Evolutionary conservation across 2,113 vertebrate genomes (phyloP).

Genomic region (Etheostoma spectabile): DNA sequence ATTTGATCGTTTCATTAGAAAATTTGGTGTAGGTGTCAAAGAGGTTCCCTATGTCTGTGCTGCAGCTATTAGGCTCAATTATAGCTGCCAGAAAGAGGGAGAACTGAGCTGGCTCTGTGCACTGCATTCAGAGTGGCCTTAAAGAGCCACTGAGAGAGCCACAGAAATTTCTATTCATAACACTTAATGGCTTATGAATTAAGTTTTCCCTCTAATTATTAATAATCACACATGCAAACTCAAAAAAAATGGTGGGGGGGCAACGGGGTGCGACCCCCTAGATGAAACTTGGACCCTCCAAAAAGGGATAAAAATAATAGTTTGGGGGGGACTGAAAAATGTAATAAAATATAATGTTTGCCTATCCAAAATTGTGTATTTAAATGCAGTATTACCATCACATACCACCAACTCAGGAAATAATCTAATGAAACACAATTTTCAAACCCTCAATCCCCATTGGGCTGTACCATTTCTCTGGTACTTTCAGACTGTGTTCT

Average conservation of each 20-base stretch:
- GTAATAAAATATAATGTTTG: too few relatives aligned
- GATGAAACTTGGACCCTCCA: too few relatives aligned
- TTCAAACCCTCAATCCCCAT: too few relatives aligned
- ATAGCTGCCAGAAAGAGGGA: slow-evolving; percentile 90
- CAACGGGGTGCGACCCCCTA: too few relatives aligned
- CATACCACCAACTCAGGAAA: too few relatives aligned
- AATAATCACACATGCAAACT: slow-evolving; percentile 84
- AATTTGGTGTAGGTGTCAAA: slow-evolving; percentile 88
- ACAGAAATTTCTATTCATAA: slow-evolving; percentile 94
- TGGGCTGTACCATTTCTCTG: too few relatives aligned
- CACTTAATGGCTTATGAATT: slow-evolving; percentile 86
- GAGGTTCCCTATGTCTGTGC: slow-evolving; percentile 89
- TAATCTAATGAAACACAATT: too few relatives aligned
- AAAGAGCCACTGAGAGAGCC: slow-evolving; percentile 91
- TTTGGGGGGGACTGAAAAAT: too few relatives aligned
- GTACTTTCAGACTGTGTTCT: too few relatives aligned
- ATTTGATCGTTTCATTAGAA: slow-evolving; percentile 90
- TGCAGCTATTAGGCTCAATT: slow-evolving; percentile 93
- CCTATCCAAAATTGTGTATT: too few relatives aligned
- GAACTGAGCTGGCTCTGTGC: slow-evolving; percentile 90
- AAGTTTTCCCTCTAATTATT: slow-evolving; percentile 91
- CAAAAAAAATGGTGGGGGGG: slow-evolving; percentile 16
- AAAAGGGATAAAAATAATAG: too few relatives aligned
- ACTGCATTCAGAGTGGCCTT: slow-evolving; percentile 88
- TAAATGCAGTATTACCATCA: too few relatives aligned